Base-by-base conservation (phyloP, 2,888 invertebrate genomes). In the Fabriciana adippe region DNA sequence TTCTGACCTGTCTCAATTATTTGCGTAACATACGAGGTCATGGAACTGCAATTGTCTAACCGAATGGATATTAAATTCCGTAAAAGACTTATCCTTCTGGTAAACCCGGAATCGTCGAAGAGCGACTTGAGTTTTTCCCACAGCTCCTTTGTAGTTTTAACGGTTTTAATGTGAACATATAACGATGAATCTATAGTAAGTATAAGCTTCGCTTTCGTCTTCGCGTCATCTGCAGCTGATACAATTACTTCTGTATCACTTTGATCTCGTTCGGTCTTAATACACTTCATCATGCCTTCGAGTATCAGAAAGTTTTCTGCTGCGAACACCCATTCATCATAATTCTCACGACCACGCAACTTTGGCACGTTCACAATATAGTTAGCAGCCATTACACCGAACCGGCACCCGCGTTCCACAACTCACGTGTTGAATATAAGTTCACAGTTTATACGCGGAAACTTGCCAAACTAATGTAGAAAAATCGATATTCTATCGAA, bases 221-320 rank as follows among this genome's bases (percentile, higher is more conserved):
- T 18, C 18, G 18, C 18, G 31, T 70, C 69, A 57, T 70, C 70
- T 45, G 70, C 66, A 15, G 55, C 18, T 18, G 18, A 18, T 1
- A 18, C 18, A 18, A 18, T 18, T 18, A 1, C 18, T 18, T 18
- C 67, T 57, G 18, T 18, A 18, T 18, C 41, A 8, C 15, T 14
- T n/a, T 21, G n/a, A 18, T 18, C 54, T 13, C 8, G 35, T 26
- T 65, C 59, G 3, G 65, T 41, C 18, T 65, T 65, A 6, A 65
- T 65, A 47, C 26, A 65, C 21, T 31, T 18, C 5, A 59, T 11
- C 68, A 41, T 64, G 6, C 64, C 68, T 21, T 68, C 60, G 6
- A 68, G 48, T 11, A 68, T 14, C 35, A 61, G 35, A n/a, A 68
- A 68, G 26, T 60, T 67, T 35, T 56, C 66, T 11, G 15, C 59